These are phyloP conservation scores for Rhinoderma darwinii DNA, from an alignment of 2,113 vertebrate genomes.

Conservation along the genomic window DNA sequence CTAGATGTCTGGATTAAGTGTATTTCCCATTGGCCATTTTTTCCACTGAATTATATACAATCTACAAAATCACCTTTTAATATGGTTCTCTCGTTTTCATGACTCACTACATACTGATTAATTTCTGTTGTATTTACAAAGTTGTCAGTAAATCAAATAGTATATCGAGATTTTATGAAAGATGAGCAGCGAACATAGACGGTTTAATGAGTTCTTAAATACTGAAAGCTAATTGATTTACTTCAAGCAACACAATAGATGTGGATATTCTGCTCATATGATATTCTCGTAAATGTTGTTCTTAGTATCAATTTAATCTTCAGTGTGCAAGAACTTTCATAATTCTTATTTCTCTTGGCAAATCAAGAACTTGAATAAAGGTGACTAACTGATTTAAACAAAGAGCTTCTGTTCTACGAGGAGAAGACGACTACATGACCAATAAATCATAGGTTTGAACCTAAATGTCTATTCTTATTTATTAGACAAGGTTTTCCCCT, in stretches of 20 bases:
- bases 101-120: conserved; percentile 12
- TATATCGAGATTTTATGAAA: neutral
- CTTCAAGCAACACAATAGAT: neutral
- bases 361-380: conserved; percentile 22
- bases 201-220: conserved; percentile 7
- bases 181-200: neutral
- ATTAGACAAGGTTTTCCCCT: conserved; percentile 23
- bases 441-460: conserved; percentile 39
- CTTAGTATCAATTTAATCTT: conserved; percentile 18
- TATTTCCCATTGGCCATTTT: neutral
- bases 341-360: neutral
- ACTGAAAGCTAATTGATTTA: conserved; percentile 27
- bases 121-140: neutral
- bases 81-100: neutral
- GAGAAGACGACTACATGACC: conserved; percentile 31
- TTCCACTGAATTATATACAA: neutral
- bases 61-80: conserved; percentile 15
- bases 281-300: conserved; percentile 8
- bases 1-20: neutral
- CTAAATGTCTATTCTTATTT: conserved; percentile 29
- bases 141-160: conserved; percentile 21
- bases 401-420: conserved; percentile 37
- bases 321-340: neutral
- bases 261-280: neutral
- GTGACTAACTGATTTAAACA: conserved; percentile 19